Evolutionary conservation across 1,140 invertebrate species (phyloP), one percentile per base, ranked within the genome.

Genomic region (Hetaerina americana): DNA sequence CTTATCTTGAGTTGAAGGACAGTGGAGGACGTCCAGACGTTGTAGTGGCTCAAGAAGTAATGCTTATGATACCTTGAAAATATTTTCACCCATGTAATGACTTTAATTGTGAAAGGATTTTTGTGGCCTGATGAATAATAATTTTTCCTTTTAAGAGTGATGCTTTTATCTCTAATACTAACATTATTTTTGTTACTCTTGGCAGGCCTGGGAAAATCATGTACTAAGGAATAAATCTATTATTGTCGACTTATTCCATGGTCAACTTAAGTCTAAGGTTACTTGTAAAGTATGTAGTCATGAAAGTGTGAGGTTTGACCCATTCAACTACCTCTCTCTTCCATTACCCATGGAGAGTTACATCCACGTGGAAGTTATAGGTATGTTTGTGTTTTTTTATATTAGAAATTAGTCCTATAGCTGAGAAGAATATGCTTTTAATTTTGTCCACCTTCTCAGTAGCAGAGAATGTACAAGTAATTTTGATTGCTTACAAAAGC

Each of bases 191-290:
- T 40, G 72, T 75, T 70, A 75, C 85, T n/a, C n/a, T n/a, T n/a
- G n/a, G n/a, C 40, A 57, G 83, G 92, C 92, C 26, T 95, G 93
- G 93, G 87, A 89, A 66, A 91, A 92, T 78, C 90, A 94, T 80
- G 82, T 91, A 69, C 81, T 89, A 5, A 83, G 92, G 71, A 87
- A 87, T 83, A 87, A 89, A 79, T 94, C 92, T 5, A 90, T 96
- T 70, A 88, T 95, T 70, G 93, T 93, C 27, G 94, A 95, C 80
- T 82, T 95, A 66, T 96, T 96, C 82, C 93, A 95, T 82, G 94
- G 94, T 0, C 92, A 95, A 80, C 83, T 96, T 0, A 94, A 94
- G 82, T 94, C 92, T 2, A 89, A 90, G 79, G 82, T 91, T 28
- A 89, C 86, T 66, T 95, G 93, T 81, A 85, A 88, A 76, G 86